A percentile compares a stretch with the other conserved stretches of the same genome.
phyloP scores from a whole-genome alignment of 2,113 vertebrate species.

The Melospiza melodia region DNA sequence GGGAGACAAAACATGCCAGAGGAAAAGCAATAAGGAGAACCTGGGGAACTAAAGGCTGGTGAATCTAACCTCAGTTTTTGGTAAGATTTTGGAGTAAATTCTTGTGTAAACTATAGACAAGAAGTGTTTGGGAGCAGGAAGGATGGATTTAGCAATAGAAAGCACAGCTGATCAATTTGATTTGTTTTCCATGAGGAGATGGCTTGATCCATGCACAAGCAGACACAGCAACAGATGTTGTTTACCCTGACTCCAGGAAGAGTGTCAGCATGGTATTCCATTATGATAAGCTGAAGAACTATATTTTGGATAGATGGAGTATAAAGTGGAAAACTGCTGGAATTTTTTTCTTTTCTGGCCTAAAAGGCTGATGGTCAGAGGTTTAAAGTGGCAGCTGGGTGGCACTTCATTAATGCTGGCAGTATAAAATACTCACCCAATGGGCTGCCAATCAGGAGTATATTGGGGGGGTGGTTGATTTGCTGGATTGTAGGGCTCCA shows the following conservation, averaged over 20 bases:
- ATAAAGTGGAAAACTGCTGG: background rate
- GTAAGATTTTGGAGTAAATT: background rate
- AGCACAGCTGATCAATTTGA: background rate
- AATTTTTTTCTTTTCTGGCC: background rate
- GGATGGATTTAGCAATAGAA: background rate
- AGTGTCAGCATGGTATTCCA: background rate
- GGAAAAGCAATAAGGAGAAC: background rate
- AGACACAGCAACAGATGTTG: background rate
- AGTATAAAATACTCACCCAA: background rate
- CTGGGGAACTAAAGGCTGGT: background rate
- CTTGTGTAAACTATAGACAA: background rate
- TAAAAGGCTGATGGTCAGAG: background rate
- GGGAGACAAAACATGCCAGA: background rate
- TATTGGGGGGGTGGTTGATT: background rate
- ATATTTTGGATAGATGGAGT: background rate
- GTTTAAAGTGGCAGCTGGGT: background rate
- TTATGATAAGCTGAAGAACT: background rate
- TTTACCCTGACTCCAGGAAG: background rate
- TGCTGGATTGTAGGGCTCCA: background rate
- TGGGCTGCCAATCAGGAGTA: background rate
- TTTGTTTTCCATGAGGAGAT: background rate
- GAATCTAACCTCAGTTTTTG: background rate
- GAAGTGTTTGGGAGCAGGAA: background rate
- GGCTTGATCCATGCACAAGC: background rate
- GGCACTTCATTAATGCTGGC: background rate